Conservation (phyloP, 2,888 invertebrate genomes). For the Leistus spinibarbis region DNA sequence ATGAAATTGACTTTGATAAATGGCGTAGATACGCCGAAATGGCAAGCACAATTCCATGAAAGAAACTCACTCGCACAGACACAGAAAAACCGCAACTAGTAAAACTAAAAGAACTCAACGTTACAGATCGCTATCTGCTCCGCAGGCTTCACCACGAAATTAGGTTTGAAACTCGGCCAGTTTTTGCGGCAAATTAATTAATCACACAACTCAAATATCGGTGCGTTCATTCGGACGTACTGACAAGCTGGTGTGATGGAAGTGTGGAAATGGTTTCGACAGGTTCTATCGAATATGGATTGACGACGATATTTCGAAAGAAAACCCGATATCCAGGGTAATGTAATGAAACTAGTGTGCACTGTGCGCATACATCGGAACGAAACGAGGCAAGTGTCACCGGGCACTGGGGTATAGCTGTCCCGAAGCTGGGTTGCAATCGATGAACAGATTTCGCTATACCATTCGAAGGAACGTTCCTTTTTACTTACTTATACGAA, state of each 20-base stretch:
- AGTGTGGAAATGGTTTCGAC: neutral
- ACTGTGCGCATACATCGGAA: conserved; percentile 32
- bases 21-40: conserved; percentile 31
- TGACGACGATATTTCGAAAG: neutral
- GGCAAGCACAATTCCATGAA: conserved; percentile 15
- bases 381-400: conserved; percentile 20
- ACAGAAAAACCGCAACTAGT: conserved; percentile 16
- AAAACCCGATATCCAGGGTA: neutral
- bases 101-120: conserved; percentile 20
- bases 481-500: too few relatives aligned
- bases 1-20: conserved; percentile 40
- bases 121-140: conserved; percentile 21
- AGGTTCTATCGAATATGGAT: neutral
- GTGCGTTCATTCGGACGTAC: neutral
- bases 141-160: conserved; percentile 11
- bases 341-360: neutral
- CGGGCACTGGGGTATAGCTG: neutral
- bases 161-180: conserved; percentile 22
- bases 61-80: conserved; percentile 25
- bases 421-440: neutral
- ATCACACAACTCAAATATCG: conserved; percentile 14
- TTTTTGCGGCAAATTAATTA: conserved; percentile 31
- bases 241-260: neutral
- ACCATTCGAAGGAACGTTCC: neutral
- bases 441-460: conserved; percentile 26